Evolutionary conservation across 2,113 vertebrate species (phyloP).

Genomic region (Zingel zingel): DNA sequence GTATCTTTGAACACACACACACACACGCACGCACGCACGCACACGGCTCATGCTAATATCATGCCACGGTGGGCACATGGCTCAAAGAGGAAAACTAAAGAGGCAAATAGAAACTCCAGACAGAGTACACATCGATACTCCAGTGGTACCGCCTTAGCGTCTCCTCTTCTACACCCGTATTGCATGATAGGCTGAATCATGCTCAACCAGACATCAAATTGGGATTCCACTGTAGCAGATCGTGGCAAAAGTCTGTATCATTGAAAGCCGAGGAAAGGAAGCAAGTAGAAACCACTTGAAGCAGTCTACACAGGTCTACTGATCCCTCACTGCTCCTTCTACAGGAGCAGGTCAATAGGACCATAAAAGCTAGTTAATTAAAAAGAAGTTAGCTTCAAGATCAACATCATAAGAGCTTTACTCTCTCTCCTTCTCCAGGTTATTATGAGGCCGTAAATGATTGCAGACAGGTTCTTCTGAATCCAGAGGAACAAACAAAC

Average conservation of each 20-base stretch:
- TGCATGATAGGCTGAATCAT: slow-evolving; percentile 45
- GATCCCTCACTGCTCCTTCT: slow-evolving; percentile 81
- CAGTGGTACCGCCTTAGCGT: slow-evolving; percentile 32
- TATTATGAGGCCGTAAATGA: slow-evolving; percentile 15
- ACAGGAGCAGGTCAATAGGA: slow-evolving; percentile 80
- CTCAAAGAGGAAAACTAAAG: slow-evolving; percentile 40
- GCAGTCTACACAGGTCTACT: slow-evolving; percentile 48
- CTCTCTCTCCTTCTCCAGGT: slow-evolving; percentile 7
- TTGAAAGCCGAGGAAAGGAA: slow-evolving; percentile 40
- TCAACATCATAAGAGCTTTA: slow-evolving; percentile 20
- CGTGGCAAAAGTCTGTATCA: slow-evolving; percentile 45
- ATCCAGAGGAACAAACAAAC: slow-evolving; percentile 37
- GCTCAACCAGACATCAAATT: slow-evolving; percentile 51
- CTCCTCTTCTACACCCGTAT: slow-evolving; percentile 25
- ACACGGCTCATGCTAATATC: slow-evolving; percentile 65
- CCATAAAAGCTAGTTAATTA: slow-evolving; percentile 54
- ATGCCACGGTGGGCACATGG: slow-evolving; percentile 51
- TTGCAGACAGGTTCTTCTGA: slow-evolving; percentile 25
- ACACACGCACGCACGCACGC: slow-evolving; percentile 1
- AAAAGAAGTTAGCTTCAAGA: slow-evolving; percentile 51
- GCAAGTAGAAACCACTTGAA: slow-evolving; percentile 45
- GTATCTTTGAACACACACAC: slow-evolving; percentile 61
- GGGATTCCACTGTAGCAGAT: slow-evolving; percentile 30
- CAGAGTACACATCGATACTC: slow-evolving; percentile 34
- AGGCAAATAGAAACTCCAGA: slow-evolving; percentile 57